A percentile compares a stretch with the other conserved stretches of the same genome.
Evolutionary conservation across 1,140 invertebrate genomes (phyloP).

Genomic region (Polypedilum vanderplanki): DNA sequence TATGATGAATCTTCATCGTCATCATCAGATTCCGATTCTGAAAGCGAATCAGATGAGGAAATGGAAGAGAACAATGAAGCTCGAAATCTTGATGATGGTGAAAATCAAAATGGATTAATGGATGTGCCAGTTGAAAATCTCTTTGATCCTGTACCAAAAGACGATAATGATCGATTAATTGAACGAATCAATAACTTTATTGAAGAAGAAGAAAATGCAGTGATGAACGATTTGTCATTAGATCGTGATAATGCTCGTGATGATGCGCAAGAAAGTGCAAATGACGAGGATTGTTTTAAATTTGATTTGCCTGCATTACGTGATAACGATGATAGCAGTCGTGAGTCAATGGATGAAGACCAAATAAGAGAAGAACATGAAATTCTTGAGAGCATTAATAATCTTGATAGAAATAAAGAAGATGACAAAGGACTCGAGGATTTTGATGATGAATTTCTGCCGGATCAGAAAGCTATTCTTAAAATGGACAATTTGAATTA

Average conservation of each 20-base stretch:
- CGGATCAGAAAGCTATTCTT: conserved; percentile 14
- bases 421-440: conserved; percentile 14
- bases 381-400: conserved; percentile 27
- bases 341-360: conserved; percentile 31
- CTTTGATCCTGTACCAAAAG: conserved; percentile 9
- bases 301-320: conserved; percentile 11
- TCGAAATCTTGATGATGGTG: not conserved
- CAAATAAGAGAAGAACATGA: conserved; percentile 26
- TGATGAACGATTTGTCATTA: not conserved
- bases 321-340: conserved; percentile 30
- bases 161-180: conserved; percentile 21
- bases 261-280: conserved; percentile 16
- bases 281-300: conserved; percentile 21
- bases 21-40: conserved; percentile 30
- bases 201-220: conserved; percentile 28
- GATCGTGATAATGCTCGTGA: not conserved
- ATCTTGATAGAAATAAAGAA: conserved; percentile 16
- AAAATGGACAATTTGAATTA: conserved; percentile 20
- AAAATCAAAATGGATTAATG: conserved; percentile 1
- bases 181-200: conserved; percentile 30
- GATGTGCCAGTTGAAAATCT: conserved; percentile 15
- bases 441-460: conserved; percentile 22
- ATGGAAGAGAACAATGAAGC: conserved; percentile 30
- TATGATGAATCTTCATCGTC: conserved; percentile 30
- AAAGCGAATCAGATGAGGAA: conserved; percentile 30